Evolutionary conservation across 2,797 vertebrate species (phyloP).

Genomic region (Pyrocephalus nanus): DNA sequence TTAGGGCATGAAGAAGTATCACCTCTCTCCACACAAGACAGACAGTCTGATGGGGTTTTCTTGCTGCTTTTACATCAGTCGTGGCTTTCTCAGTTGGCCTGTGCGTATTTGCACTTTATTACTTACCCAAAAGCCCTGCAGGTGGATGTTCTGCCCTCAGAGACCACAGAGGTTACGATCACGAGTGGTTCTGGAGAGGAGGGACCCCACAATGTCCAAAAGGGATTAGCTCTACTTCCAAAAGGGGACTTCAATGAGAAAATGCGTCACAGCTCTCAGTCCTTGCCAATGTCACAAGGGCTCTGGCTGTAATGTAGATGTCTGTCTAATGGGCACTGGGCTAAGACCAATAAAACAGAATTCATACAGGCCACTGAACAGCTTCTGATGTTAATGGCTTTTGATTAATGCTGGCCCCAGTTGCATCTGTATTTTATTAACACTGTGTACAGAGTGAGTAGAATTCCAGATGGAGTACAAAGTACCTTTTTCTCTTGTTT

Average conservation of each 20-base stretch:
- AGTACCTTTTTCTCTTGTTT: not conserved
- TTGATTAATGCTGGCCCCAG: not conserved
- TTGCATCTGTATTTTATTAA: conserved; percentile 37
- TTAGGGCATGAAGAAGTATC: not conserved
- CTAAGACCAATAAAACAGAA: not conserved
- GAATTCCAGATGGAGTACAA: conserved; percentile 15
- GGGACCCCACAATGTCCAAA: not conserved
- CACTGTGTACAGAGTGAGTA: not conserved
- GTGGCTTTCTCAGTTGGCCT: not conserved
- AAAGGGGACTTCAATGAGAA: not conserved
- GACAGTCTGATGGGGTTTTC: not conserved
- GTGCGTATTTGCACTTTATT: not conserved
- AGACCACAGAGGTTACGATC: accelerated
- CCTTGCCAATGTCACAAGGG: not conserved
- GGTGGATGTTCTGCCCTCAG: not conserved
- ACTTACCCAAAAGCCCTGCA: not conserved
- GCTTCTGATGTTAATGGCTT: conserved; percentile 30
- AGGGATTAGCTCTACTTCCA: not conserved
- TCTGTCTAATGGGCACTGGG: conserved; percentile 4
- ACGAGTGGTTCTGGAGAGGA: accelerated
- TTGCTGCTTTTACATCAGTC: not conserved
- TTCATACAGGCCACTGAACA: not conserved
- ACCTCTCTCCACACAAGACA: accelerated
- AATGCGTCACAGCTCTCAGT: not conserved
- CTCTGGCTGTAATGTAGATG: not conserved